A percentile compares a stretch with the other conserved stretches of the same genome.
These are phyloP conservation scores for Pristionchus mayeri DNA, from an alignment of 2,888 invertebrate species.

Conservation along the genomic window DNA sequence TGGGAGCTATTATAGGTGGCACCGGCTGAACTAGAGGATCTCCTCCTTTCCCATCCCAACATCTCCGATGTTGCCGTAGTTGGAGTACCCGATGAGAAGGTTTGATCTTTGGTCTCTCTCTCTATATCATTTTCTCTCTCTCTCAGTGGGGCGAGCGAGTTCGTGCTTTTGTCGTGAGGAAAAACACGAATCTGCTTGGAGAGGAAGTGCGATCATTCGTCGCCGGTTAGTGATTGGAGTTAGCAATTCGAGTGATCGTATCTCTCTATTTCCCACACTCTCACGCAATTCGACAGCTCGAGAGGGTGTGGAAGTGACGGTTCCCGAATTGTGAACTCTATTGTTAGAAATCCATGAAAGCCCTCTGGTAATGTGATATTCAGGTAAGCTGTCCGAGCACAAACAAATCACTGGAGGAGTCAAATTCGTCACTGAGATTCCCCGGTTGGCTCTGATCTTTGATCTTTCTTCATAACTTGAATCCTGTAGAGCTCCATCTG, in stretches of 20 bases:
- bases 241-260: too few relatives aligned
- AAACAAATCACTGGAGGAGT: slow-evolving; percentile 45
- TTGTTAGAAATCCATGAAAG: too few relatives aligned
- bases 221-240: too few relatives aligned
- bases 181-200: slow-evolving; percentile 36
- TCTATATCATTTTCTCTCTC: neutral
- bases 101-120: neutral
- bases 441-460: neutral
- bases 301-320: too few relatives aligned
- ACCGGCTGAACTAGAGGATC: slow-evolving; percentile 90
- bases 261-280: too few relatives aligned
- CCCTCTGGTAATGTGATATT: too few relatives aligned
- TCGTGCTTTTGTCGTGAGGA: slow-evolving; percentile 72
- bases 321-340: too few relatives aligned
- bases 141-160: slow-evolving; percentile 76
- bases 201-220: slow-evolving; percentile 51
- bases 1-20: slow-evolving; percentile 83
- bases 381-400: neutral
- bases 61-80: slow-evolving; percentile 88
- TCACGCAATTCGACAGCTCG: too few relatives aligned
- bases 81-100: slow-evolving; percentile 82
- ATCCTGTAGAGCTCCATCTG: slow-evolving; percentile 5
- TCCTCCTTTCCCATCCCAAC: slow-evolving; percentile 84
- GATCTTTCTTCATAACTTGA: neutral
- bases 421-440: slow-evolving; percentile 35